A percentile compares a stretch with the other conserved stretches of the same genome.
phyloP scores from a whole-genome alignment of 2,113 vertebrate species.

The Gymnarchus niloticus region DNA sequence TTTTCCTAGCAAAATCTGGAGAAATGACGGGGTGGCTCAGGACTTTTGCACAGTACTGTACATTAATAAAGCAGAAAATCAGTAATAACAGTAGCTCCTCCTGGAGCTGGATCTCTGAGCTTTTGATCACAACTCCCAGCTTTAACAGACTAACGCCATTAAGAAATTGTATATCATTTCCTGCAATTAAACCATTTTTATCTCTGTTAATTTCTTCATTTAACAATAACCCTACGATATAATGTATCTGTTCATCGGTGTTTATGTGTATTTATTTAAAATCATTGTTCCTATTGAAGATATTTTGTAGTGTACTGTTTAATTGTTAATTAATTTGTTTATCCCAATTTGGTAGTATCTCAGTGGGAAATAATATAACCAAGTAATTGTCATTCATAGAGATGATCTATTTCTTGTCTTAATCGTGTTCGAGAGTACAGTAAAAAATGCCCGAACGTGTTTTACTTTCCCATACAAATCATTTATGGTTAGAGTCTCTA shows the following conservation, averaged over 20 bases:
- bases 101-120: no score
- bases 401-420: not conserved
- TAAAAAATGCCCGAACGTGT: not conserved
- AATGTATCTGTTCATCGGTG: not conserved
- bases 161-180: not conserved
- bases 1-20: no score
- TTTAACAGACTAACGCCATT: no score
- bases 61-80: no score
- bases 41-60: no score
- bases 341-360: not conserved
- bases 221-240: not conserved
- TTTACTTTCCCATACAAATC: not conserved
- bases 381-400: not conserved
- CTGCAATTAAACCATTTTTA: no score
- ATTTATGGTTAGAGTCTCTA: not conserved
- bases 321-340: not conserved
- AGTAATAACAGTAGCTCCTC: no score
- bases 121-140: no score
- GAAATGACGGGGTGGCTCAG: no score
- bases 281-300: no score
- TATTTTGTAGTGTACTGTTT: not conserved
- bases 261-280: slow-evolving; percentile 2
- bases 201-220: not conserved
- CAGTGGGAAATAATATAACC: not conserved
- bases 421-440: not conserved